Conservation (phyloP, 2,797 vertebrate genomes). For the Mormyrus hasselquistii region DNA sequence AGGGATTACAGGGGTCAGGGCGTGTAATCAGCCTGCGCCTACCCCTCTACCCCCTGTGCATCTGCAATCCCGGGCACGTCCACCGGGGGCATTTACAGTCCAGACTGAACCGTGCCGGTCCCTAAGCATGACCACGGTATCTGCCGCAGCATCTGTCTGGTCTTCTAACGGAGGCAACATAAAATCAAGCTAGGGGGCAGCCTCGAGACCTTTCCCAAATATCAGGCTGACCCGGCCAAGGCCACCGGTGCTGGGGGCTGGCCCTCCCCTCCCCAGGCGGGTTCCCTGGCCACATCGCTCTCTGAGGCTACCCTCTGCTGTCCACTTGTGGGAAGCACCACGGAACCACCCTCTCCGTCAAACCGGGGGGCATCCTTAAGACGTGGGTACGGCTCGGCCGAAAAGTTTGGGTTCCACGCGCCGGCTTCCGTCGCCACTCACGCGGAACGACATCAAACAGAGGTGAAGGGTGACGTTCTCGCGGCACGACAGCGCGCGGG, state of each 20-base stretch:
- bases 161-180: not conserved
- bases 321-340: not conserved
- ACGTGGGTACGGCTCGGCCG: not conserved
- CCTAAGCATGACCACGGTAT: not conserved
- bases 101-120: not conserved
- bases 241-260: not conserved
- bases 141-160: not conserved
- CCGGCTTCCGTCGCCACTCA: not conserved
- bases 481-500: not conserved
- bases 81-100: not conserved
- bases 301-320: slow-evolving; percentile 27
- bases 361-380: not conserved
- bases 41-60: not conserved
- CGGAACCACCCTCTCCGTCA: not conserved
- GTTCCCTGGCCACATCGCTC: not conserved
- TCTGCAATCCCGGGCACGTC: not conserved
- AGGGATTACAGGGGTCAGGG: not conserved
- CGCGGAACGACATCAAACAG: not conserved
- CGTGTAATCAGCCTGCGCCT: not conserved
- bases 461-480: not conserved
- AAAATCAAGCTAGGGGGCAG: not conserved
- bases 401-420: not conserved
- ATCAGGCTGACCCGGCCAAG: not conserved
- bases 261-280: not conserved
- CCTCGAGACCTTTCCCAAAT: not conserved